Evolutionary conservation across 1,140 invertebrate species (phyloP), one percentile per base, ranked within the genome.

Genomic region (Tribolium castaneum): DNA sequence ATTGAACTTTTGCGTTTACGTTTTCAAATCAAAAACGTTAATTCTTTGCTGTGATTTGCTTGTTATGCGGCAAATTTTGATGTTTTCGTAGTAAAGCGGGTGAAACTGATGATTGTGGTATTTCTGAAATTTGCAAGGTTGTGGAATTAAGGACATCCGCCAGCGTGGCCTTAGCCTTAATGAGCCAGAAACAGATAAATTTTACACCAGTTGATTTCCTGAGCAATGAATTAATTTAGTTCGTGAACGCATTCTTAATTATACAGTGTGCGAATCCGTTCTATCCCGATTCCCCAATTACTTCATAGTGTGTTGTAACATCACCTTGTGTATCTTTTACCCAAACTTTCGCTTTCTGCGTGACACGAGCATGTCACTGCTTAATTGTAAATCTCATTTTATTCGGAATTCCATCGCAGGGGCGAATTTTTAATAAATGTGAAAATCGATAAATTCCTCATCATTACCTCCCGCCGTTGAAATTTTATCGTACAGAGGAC

Each of bases 261-360:
- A 25, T 25, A 59, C 34, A 7, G 10, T 25, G n/a, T 66, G 59
- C 30, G 59, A 66, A 66, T 66, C 12, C 59, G 59, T 66, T 66
- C 59, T 35, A 35, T 34, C 30, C 30, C 59, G 59, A 34, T 66
- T 66, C 59, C 59, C 14, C 59, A 35, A 35, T 66, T 34, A 66
- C 59, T 66, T 66, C 59, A 66, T 35, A 25, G n/a, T 35, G 30
- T 66, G 59, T 66, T 35, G 59, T 66, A 66, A 66, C 12, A 12
- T 66, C 14, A 66, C 59, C 59, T 66, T 66, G 59, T 66, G 3
- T 66, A 66, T 66, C 59, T 66, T 30, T 35, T 59, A 59, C 54
- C 30, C 39, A 66, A 66, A 66, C 59, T 66, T 66, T 66, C 59
- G 6, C 59, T 66, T 66, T 35, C 34, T 34, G 30, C 14, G 59